Evolutionary conservation across 1,140 invertebrate genomes (phyloP).

Genomic region (Yoshiicerus persimilis): DNA sequence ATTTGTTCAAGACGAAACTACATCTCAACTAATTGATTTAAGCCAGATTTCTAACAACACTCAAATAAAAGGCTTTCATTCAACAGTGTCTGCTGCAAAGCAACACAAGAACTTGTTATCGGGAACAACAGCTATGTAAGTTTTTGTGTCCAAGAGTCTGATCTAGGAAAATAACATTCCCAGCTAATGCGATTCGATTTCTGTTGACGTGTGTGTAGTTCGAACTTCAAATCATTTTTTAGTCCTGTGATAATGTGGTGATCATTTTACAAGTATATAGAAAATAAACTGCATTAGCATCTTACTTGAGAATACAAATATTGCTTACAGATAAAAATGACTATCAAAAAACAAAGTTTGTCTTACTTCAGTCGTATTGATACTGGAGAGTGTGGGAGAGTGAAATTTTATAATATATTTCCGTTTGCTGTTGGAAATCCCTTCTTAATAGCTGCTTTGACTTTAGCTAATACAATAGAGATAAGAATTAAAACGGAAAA

Average conservation of each 20-base stretch:
- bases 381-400: neutral
- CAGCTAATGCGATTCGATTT: neutral
- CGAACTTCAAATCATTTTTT: neutral
- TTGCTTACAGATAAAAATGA: neutral
- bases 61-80: neutral
- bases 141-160: neutral
- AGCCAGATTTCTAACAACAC: neutral
- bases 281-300: neutral
- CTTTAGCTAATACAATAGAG: neutral
- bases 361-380: neutral
- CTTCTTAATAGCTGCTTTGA: neutral
- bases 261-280: neutral
- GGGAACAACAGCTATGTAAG: neutral
- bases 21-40: neutral
- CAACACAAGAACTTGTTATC: neutral
- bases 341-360: neutral
- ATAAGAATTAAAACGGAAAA: neutral
- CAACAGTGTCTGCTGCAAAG: neutral
- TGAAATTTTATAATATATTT: neutral
- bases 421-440: neutral
- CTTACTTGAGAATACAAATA: neutral
- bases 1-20: neutral
- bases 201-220: neutral
- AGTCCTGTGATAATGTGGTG: neutral
- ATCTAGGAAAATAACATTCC: neutral